Conservation (phyloP, 2,797 vertebrate genomes). For the Kryptopterus vitreolus region DNA sequence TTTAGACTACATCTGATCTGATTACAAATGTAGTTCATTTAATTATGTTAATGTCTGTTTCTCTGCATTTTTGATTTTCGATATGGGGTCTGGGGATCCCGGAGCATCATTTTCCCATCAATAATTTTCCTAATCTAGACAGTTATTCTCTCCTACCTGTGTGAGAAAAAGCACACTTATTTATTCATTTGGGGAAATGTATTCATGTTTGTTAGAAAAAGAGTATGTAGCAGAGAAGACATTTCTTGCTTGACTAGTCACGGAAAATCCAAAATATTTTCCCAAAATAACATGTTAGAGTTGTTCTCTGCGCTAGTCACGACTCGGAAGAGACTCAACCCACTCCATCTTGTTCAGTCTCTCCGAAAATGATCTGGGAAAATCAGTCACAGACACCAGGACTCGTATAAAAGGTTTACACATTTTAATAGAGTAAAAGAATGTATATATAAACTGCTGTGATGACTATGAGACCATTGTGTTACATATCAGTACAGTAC, state of each 20-base stretch:
- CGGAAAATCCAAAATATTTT: neutral
- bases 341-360: too few relatives aligned
- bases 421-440: too few relatives aligned
- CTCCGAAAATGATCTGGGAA: too few relatives aligned
- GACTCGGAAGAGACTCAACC: too few relatives aligned
- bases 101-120: neutral
- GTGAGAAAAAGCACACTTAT: neutral
- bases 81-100: neutral
- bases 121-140: neutral
- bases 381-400: too few relatives aligned
- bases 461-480: too few relatives aligned
- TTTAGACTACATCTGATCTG: neutral
- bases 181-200: neutral
- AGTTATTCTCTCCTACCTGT: too few relatives aligned
- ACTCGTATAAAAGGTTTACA: too few relatives aligned
- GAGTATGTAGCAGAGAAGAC: neutral
- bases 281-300: neutral
- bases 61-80: neutral
- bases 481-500: too few relatives aligned
- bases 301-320: too few relatives aligned
- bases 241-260: neutral
- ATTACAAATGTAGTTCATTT: neutral
- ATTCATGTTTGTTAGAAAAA: neutral
- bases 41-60: constrained; percentile 4
- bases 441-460: too few relatives aligned